Evolutionary conservation across 1,140 invertebrate species (phyloP), one percentile per base, ranked within the genome.

Genomic region (Dendrolimus kikuchii): DNA sequence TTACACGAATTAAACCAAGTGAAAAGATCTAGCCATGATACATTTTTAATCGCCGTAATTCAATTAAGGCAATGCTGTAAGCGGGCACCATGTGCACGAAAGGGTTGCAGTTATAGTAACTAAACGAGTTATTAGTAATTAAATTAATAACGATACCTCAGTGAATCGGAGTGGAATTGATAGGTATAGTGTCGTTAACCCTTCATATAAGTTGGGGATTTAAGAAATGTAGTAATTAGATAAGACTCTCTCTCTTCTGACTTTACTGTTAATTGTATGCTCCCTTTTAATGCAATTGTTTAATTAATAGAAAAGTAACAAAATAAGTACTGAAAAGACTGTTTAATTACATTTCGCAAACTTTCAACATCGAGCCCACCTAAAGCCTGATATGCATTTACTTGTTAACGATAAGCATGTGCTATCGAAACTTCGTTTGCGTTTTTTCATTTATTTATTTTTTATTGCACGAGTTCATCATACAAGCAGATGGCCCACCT

Each of bases 101-200:
- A 69, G 73, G 75, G 75, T 74, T 74, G 74, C 68, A 23, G 40
- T 38, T 59, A 62, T 64, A 59, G 63, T 64, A 59, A 68, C 70
- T 52, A 63, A 70, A 59, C 65, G 55, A 66, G 64, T 76, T 76
- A 74, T 54, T 60, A 46, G 55, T 79, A 79, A 79, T 73, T 71
- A 64, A 60, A 77, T 79, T 79, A 79, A 64, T 53, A 65, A 51
- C 49, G 49, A 38, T 50, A 50, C 46, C 56, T 40, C 51, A 47
- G 55, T 57, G 62, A 64, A 62, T 57, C 61, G 66, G 62, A 67
- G 60, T 53, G 68, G 66, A 72, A 70, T 64, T 76, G 60, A 62
- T 64, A 58, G 73, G 71, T 62, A 68, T 59, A 64, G 60, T 61
- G 71, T 54, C 62, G 49, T 62, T 62, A 69, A 67, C 62, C 64